Evolutionary conservation across 2,113 vertebrate species (phyloP), one percentile per base, ranked within the genome.

Genomic region (Larimichthys polyactis): DNA sequence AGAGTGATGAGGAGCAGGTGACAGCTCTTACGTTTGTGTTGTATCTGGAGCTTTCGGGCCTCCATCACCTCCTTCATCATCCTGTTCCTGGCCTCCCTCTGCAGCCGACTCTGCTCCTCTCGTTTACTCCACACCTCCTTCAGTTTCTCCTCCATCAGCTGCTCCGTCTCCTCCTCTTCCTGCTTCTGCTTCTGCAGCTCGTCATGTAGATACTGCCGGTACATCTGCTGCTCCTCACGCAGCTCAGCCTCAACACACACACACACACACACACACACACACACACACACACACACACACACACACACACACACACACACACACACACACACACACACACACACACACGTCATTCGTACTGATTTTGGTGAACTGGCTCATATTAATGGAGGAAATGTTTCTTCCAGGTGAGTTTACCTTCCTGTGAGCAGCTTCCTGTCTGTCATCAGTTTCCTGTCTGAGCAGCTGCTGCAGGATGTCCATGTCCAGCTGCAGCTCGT

Each of bases 51-150:
- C 5, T 84, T 89, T 0, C 96, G 94, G 0, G 95, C 93, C 11
- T 93, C 92, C 94, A 96, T 69, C 19, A 98, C 95, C 0, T 98
- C 96, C 65, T 90, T 87, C 94, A 96, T 87, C 0, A 97, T 95
- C 11, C 93, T 88, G 69, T 94, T 87, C 40, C 95, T 92, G 12
- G 96, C 96, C 64, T 96, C 94, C 57, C 90, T 93, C 79, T 95
- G 91, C 27, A 87, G 63, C 0, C 55, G 92, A 60, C 82, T 83
- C 71, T 94, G 88, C 79, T 95, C 85, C 0, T 91, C 92, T 66
- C 91, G 91, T 80, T 94, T 87, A 0, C 84, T 87, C 95, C 94
- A 93, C 4, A 91, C 77, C 83, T 93, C 93, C 0, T 91, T 89
- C 14, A 93, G 83, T 40, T 97, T 95, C 11, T 95, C 94, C 27